A percentile compares a stretch with the other conserved stretches of the same genome.
phyloP scores from a whole-genome alignment of 2,797 vertebrate species.

The Epinephelus malabaricus region DNA sequence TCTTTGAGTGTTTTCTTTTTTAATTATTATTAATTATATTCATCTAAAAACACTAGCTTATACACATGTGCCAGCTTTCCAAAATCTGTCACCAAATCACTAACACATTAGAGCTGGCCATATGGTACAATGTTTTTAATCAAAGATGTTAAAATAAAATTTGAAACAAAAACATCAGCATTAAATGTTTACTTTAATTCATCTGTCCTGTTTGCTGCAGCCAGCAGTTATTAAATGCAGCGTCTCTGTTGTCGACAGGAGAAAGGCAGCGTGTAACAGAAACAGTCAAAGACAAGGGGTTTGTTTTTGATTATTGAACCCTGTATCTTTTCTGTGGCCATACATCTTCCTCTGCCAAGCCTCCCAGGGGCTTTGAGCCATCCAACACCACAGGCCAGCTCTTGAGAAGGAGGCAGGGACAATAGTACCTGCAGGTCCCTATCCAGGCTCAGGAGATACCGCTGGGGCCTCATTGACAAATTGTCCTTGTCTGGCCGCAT shows the following conservation, averaged over 20 bases:
- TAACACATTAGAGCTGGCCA: neutral
- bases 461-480: slow-evolving; percentile 87
- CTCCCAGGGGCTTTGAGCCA: slow-evolving; percentile 68
- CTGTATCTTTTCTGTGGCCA: slow-evolving; percentile 67
- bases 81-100: neutral
- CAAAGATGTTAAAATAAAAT: neutral
- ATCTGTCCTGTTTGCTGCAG: slow-evolving; percentile 27
- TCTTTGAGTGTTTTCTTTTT: neutral
- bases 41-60: neutral
- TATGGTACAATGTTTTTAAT: slow-evolving; percentile 2
- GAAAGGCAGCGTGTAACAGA: slow-evolving; percentile 36
- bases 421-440: slow-evolving; percentile 79
- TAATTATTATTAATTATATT: neutral
- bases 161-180: neutral
- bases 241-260: slow-evolving; percentile 37
- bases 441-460: slow-evolving; percentile 81
- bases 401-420: slow-evolving; percentile 71
- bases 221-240: slow-evolving; percentile 41
- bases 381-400: slow-evolving; percentile 70
- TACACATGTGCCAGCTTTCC: neutral
- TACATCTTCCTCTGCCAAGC: slow-evolving; percentile 77
- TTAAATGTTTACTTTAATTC: neutral
- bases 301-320: slow-evolving; percentile 78
- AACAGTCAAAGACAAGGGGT: slow-evolving; percentile 60
- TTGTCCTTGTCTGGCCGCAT: slow-evolving; percentile 86